phyloP scores from a whole-genome alignment of 1,140 invertebrate genomes.

The Drusus annulatus region DNA sequence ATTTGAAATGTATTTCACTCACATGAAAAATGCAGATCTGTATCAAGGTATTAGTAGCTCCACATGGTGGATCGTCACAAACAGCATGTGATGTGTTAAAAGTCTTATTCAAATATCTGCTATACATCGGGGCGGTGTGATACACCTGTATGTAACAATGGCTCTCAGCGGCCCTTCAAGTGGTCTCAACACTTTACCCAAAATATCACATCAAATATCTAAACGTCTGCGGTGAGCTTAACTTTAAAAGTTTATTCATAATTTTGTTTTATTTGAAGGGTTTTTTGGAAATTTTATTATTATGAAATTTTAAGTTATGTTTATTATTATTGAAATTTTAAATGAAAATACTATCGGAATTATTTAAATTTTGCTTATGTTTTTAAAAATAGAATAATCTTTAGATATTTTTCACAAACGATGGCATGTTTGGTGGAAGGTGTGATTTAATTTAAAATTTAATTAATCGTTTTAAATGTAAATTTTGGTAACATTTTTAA shows the following conservation, averaged over 20 bases:
- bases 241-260: neutral
- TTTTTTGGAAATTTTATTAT: conserved; percentile 4
- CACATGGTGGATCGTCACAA: neutral
- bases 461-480: conserved; percentile 18
- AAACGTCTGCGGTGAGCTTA: neutral
- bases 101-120: conserved; percentile 9
- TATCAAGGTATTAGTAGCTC: too few species aligned
- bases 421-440: neutral
- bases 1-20: neutral
- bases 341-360: neutral
- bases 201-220: conserved; percentile 2
- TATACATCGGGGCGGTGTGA: neutral
- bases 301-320: neutral
- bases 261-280: neutral
- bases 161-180: neutral
- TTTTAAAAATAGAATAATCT: conserved; percentile 5
- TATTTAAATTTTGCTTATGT: neutral
- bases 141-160: neutral
- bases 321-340: conserved; percentile 25
- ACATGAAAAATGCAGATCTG: neutral
- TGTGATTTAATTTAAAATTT: conserved; percentile 3
- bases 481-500: conserved; percentile 24
- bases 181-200: too few species aligned
- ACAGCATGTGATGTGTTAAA: neutral
- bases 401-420: conserved; percentile 9